Evolutionary conservation across 2,113 vertebrate genomes (phyloP), one percentile per base, ranked within the genome.

Genomic region (Malurus elegans): DNA sequence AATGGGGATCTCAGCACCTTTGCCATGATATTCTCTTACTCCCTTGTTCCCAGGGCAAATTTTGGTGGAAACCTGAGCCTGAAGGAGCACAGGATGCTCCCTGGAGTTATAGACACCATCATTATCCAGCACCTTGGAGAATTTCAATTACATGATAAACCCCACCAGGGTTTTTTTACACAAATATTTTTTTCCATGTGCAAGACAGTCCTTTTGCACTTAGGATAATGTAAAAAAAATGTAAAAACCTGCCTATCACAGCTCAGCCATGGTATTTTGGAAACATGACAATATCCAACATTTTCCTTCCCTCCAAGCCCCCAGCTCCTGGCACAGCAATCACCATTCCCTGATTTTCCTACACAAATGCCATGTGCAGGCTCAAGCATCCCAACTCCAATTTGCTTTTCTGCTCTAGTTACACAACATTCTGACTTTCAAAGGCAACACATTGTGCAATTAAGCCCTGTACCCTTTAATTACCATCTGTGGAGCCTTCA

Each of bases 171-270:
- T 4, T 3, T 36, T 47, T 38, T 44, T 6, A 48, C 10, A 70
- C 34, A n/a, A 14, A 2, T 6, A 0, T 1, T 24, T 65, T 65
- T 58, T 80, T 12, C 23, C n/a, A 19, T 0, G 1, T 4, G 3
- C 12, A 19, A 45, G 13, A 10, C 32, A 8, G 18, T 0, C 76
- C 86, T 18, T 18, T 23, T 60, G 31, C 69, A 38, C 18, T 47
- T 21, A 4, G 3, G 9, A 45, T 1, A 10, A 57, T 0, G 36
- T 0, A 26, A 38, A 51, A 23, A 21, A n/a, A 34, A 34, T 0
- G 7, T 25, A 15, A 15, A 61, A 40, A 21, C 8, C 29, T 25
- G 44, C 26, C 21, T 18, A 1, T 11, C 26, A 21, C 18, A 44
- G 29, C 16, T 25, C 13, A 73, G 1, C 2, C n/a, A 14, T 0